A percentile compares a stretch with the other conserved stretches of the same genome.
Evolutionary conservation across 2,113 vertebrate genomes (phyloP).

Genomic region (Lycaon pictus): DNA sequence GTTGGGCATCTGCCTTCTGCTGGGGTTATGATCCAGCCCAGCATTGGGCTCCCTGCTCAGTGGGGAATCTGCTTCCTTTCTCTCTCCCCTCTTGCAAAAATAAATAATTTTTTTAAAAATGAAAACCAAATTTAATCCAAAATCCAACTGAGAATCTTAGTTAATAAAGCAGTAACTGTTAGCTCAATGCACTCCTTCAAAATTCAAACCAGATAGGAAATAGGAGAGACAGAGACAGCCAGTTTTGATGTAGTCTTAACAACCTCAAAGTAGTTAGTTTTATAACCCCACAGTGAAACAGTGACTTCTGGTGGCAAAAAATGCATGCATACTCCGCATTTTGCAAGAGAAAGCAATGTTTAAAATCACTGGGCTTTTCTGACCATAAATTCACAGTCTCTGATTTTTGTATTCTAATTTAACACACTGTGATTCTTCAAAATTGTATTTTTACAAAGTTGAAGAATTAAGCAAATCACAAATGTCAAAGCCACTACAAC

Average conservation of each 20-base stretch:
- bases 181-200: constrained; percentile 50
- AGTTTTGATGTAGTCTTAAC: constrained; percentile 1
- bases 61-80: too few species aligned
- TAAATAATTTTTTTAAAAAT: too few species aligned
- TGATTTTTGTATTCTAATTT: background rate
- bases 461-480: constrained; percentile 11
- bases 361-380: constrained; percentile 39
- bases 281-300: constrained; percentile 48
- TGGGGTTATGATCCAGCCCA: too few species aligned
- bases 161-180: constrained; percentile 37
- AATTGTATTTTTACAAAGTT: background rate
- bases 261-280: background rate
- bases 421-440: constrained; percentile 37
- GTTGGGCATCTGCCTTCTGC: too few species aligned
- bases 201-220: constrained; percentile 67
- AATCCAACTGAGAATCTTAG: constrained; percentile 3
- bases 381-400: constrained; percentile 19
- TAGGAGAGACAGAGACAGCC: background rate
- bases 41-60: too few species aligned
- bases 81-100: too few species aligned
- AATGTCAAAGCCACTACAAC: background rate
- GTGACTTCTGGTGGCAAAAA: constrained; percentile 59
- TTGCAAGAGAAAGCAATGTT: constrained; percentile 10
- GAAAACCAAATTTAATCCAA: background rate
- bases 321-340: background rate